Evolutionary conservation across 1,140 invertebrate species (phyloP).

Genomic region (Fopius arisanus): DNA sequence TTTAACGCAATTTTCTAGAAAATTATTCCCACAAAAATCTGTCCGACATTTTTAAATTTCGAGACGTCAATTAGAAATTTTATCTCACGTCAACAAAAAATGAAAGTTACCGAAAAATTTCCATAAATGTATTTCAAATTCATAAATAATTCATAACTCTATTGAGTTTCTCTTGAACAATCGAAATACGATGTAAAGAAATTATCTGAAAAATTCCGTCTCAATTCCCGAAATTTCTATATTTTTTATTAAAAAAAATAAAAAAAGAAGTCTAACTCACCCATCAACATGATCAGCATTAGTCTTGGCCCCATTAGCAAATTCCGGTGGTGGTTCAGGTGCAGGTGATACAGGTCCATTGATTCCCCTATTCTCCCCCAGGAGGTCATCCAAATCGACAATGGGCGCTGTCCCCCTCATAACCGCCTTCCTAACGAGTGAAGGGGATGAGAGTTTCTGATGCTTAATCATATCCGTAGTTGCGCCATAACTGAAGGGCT

Average conservation of each 20-base stretch:
- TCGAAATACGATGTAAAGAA: too few species aligned
- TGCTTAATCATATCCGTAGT: conserved; percentile 69
- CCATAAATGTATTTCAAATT: too few species aligned
- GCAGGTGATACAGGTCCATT: conserved; percentile 44
- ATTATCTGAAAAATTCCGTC: too few species aligned
- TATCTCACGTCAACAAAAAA: too few species aligned
- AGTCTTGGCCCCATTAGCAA: conserved; percentile 49
- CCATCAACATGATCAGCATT: conserved; percentile 50
- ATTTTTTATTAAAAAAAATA: conserved; percentile 5
- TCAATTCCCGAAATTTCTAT: too few species aligned
- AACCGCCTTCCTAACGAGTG: conserved; percentile 75
- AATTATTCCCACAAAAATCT: too few species aligned
- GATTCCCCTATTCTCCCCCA: conserved; percentile 50
- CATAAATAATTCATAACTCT: too few species aligned
- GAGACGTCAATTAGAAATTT: too few species aligned
- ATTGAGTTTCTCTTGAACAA: too few species aligned
- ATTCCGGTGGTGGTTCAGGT: conserved; percentile 55
- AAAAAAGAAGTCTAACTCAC: conserved; percentile 40
- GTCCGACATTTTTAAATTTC: too few species aligned
- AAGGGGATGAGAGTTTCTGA: conserved; percentile 76
- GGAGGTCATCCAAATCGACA: conserved; percentile 66
- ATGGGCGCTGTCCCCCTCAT: conserved; percentile 60
- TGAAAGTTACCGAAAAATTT: too few species aligned
- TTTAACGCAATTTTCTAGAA: too few species aligned
- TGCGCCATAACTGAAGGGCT: conserved; percentile 82